Evolutionary conservation across 2,888 invertebrate species (phyloP), one percentile per base, ranked within the genome.

Genomic region (Teleogryllus oceanicus): DNA sequence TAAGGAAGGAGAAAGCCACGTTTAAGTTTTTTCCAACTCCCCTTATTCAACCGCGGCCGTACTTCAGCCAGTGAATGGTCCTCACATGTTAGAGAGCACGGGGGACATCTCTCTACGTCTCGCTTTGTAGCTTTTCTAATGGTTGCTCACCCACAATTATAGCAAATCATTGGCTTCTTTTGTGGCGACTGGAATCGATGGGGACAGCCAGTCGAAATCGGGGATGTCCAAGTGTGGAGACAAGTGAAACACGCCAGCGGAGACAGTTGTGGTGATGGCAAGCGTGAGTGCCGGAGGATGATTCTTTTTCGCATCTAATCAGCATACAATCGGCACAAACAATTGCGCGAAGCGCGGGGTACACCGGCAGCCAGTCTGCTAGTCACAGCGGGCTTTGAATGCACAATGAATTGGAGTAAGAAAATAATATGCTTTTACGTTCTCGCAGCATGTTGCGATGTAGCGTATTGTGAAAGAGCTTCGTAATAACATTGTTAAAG

Each of bases 1-100:
- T 62, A 62, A 62, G 62, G 62, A 62, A 62, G 62, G 16, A 62
- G 62, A 62, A 62, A 62, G 62, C 62, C n/a, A n/a, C 62, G 62
- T 62, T 62, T 62, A 62, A 62, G 62, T 62, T 62, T 62, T 62
- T 62, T 62, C 62, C 62, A 16, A 62, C 16, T 18, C 62, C 37
- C 62, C 62, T 62, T 62, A 62, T 62, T 62, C 62, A 62, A 62
- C 62, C 16, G 12, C 16, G 62, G 62, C 62, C 62, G n/a, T 62
- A 62, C 62, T 62, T 62, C n/a, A 62, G 13, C 13, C 13, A 16
- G n/a, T 18, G 62, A 62, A 62, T 62, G n/a, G 13, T n/a, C 12
- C 62, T 62, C n/a, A 37, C 16, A 62, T 62, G 13, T n/a, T 62
- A 62, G n/a, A n/a, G 62, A 62, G n/a, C 62, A 62, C 3, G n/a